Evolutionary conservation across 2,113 vertebrate genomes (phyloP).

Genomic region (Vulpes ferrilata): DNA sequence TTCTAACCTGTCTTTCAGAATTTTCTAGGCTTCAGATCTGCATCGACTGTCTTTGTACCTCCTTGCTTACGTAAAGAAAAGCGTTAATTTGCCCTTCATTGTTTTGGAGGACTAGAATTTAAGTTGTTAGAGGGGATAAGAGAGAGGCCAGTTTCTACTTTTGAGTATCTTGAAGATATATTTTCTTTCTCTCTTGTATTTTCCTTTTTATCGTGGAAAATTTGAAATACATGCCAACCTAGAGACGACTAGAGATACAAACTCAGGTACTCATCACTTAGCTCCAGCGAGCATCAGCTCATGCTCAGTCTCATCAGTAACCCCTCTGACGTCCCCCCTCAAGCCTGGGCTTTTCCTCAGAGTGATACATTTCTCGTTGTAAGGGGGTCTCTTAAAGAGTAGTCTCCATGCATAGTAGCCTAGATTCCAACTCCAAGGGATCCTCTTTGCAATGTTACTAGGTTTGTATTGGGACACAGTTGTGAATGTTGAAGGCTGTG

Average conservation of each 20-base stretch:
- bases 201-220: slow-evolving; percentile 12
- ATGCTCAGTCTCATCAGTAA: not conserved
- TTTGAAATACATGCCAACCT: not conserved
- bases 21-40: not conserved
- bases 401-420: not conserved
- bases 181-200: not conserved
- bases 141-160: slow-evolving; percentile 6
- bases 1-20: not conserved
- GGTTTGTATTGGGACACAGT: not conserved
- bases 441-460: not conserved
- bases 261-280: not conserved
- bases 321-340: no score
- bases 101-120: slow-evolving; percentile 4
- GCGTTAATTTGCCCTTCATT: not conserved
- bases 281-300: no score
- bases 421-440: not conserved
- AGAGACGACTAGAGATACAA: not conserved
- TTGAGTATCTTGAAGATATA: slow-evolving; percentile 10
- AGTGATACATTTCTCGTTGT: not conserved
- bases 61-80: not conserved
- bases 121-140: not conserved
- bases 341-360: not conserved
- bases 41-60: not conserved
- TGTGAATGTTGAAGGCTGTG: not conserved
- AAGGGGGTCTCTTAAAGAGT: not conserved